A percentile compares a stretch with the other conserved stretches of the same genome.
phyloP scores from a whole-genome alignment of 2,113 vertebrate genomes.

The Dermatemys mawii region DNA sequence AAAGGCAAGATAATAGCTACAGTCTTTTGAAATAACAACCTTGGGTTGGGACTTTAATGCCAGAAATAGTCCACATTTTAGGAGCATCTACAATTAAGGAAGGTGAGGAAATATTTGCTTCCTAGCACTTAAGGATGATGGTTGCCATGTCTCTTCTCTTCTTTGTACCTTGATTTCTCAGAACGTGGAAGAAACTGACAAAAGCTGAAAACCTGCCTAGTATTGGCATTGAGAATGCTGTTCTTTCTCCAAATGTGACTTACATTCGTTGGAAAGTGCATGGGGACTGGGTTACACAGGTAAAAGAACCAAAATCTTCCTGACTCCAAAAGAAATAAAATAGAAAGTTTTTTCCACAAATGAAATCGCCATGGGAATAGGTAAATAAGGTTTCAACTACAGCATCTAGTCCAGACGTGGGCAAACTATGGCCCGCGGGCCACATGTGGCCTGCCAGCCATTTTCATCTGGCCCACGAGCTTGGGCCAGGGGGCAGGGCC shows the following conservation, averaged over 20 bases:
- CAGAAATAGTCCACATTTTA: neutral
- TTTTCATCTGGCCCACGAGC: too few relatives aligned
- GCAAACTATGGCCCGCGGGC: too few relatives aligned
- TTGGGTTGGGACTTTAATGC: neutral
- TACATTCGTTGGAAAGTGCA: conserved; percentile 81
- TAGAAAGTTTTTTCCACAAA: neutral
- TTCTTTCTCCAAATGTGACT: conserved; percentile 72
- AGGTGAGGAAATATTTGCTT: neutral
- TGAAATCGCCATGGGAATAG: neutral
- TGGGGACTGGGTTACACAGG: conserved; percentile 79
- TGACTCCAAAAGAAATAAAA: neutral
- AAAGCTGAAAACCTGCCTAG: conserved; percentile 78
- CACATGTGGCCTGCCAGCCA: too few relatives aligned
- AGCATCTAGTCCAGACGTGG: neutral
- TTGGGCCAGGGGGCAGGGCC: too few relatives aligned
- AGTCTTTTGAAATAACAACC: neutral
- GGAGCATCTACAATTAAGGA: neutral
- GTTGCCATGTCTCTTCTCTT: neutral
- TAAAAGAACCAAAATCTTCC: conserved; percentile 29
- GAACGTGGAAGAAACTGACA: conserved; percentile 84
- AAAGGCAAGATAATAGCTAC: neutral
- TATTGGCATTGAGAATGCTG: conserved; percentile 69
- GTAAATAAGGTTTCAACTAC: neutral
- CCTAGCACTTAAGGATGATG: neutral
- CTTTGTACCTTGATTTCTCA: conserved; percentile 38